These are phyloP conservation scores for Mesitornis unicolor DNA, from an alignment of 2,113 vertebrate species.

Conservation along the genomic window DNA sequence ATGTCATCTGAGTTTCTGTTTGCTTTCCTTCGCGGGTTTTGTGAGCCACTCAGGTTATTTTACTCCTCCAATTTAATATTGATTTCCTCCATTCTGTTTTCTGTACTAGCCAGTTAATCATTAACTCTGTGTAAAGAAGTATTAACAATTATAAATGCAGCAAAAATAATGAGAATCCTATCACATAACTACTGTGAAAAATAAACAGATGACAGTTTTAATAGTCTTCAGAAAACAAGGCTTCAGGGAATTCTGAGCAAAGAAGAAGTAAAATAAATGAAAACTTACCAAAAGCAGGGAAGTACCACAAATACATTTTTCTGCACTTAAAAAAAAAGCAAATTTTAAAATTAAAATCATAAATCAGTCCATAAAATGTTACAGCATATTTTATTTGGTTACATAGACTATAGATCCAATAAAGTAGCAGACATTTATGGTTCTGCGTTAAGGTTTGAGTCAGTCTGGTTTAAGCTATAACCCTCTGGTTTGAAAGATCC, in stretches of 20 bases:
- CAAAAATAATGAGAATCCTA: background rate
- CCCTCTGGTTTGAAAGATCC: background rate
- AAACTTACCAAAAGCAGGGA: background rate
- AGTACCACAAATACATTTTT: background rate
- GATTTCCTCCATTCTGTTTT: background rate
- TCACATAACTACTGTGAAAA: background rate
- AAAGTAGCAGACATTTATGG: background rate
- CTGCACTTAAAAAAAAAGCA: background rate
- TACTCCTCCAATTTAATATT: background rate
- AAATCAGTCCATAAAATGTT: background rate
- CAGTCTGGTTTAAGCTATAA: background rate
- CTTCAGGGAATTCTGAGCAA: background rate
- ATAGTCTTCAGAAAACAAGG: background rate
- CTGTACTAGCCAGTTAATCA: background rate
- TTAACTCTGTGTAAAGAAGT: background rate
- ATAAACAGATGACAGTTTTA: background rate
- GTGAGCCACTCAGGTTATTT: background rate
- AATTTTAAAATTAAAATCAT: background rate
- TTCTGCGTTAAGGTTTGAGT: background rate
- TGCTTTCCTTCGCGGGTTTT: background rate
- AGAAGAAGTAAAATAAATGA: background rate
- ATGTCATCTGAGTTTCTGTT: background rate
- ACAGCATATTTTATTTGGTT: background rate
- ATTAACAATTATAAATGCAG: background rate
- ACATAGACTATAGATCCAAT: background rate